Percentiles rank a stretch among this genome's conserved stretches.
Conservation (phyloP, 2,888 invertebrate species). For the Tachina lurida region DNA sequence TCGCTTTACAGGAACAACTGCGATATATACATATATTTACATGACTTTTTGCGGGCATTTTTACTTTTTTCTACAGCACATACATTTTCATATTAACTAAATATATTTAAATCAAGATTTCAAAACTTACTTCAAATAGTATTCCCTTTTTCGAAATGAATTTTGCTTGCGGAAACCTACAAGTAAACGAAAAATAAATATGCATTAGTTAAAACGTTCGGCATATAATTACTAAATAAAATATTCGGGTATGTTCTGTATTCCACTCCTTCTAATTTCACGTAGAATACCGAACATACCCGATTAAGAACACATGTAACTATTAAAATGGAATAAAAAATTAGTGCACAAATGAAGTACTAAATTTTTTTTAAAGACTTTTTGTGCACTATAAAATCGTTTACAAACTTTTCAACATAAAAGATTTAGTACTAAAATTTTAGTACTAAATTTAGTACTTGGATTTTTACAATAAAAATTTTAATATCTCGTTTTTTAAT, state of each 20-base stretch:
- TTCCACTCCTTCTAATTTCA: too few relatives aligned
- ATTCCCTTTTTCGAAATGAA: background rate
- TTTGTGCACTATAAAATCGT: too few relatives aligned
- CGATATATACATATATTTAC: too few relatives aligned
- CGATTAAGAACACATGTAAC: background rate
- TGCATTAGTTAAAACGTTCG: background rate
- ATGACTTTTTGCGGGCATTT: background rate
- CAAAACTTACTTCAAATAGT: background rate
- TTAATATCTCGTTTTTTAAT: too few relatives aligned
- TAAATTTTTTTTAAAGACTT: background rate
- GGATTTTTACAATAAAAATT: too few relatives aligned
- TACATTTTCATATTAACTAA: background rate
- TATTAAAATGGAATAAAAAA: background rate
- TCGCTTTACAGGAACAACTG: too few relatives aligned
- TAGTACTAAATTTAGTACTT: background rate
- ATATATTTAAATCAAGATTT: background rate
- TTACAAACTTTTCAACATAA: too few relatives aligned
- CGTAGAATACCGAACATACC: too few relatives aligned
- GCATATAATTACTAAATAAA: too few relatives aligned
- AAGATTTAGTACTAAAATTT: background rate
- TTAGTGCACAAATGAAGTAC: background rate
- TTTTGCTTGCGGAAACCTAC: background rate
- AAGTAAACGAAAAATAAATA: background rate
- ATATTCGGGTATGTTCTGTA: too few relatives aligned
- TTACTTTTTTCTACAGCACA: background rate